Percentiles rank a stretch among this genome's conserved stretches.
Evolutionary conservation across 2,797 vertebrate species (phyloP).

Genomic region (Pseudomugil tenellus): DNA sequence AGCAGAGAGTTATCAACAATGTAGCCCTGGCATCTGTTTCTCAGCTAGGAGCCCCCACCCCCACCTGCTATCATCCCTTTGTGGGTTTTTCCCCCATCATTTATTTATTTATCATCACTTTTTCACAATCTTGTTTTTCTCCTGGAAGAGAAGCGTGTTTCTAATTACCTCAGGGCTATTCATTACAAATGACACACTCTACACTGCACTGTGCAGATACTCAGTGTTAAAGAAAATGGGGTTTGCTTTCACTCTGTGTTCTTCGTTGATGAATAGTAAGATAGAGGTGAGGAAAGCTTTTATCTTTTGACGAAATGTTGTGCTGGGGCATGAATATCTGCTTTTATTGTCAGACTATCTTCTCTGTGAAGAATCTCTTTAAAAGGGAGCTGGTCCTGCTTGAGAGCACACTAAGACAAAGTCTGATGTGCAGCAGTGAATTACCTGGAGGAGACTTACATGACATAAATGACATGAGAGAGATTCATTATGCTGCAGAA

Average conservation of each 20-base stretch:
- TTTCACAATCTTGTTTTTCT: slow-evolving; percentile 71
- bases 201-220: slow-evolving; percentile 67
- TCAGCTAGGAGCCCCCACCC: slow-evolving; percentile 50
- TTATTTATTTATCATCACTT: slow-evolving; percentile 75
- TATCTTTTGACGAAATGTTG: slow-evolving; percentile 73
- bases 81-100: slow-evolving; percentile 21
- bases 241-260: slow-evolving; percentile 72
- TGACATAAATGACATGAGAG: slow-evolving; percentile 39
- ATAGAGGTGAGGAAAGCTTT: slow-evolving; percentile 70
- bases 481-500: slow-evolving; percentile 52
- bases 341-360: slow-evolving; percentile 69
- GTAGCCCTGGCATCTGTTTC: slow-evolving; percentile 73
- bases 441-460: slow-evolving; percentile 58
- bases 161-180: slow-evolving; percentile 83
- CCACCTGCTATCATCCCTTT: slow-evolving; percentile 28
- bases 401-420: slow-evolving; percentile 58
- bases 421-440: slow-evolving; percentile 58
- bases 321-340: slow-evolving; percentile 68
- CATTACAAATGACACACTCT: slow-evolving; percentile 76
- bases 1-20: slow-evolving; percentile 62
- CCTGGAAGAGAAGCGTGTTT: slow-evolving; percentile 75
- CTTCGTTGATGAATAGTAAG: slow-evolving; percentile 72
- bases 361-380: slow-evolving; percentile 66
- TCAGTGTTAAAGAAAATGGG: slow-evolving; percentile 67
- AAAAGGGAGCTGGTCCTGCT: slow-evolving; percentile 60